Conservation (phyloP, 2,888 invertebrate species). For the Oxyteleia sp. region DNA sequence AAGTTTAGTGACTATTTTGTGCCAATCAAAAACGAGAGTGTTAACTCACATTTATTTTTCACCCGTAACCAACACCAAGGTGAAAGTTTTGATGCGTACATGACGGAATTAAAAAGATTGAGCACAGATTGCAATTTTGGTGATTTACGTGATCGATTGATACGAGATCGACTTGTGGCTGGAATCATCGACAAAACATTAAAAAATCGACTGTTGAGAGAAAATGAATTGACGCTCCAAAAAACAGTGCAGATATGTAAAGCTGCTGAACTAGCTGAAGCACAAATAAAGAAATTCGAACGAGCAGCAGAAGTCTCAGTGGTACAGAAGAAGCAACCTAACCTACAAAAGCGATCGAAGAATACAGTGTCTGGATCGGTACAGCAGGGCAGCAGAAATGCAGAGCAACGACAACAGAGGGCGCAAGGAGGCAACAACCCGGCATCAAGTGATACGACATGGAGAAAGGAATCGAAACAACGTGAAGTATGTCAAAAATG, state of each 20-base stretch:
- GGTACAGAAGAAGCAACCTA: conserved; percentile 5
- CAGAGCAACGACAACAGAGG: neutral
- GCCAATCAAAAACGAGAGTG: conserved; percentile 69
- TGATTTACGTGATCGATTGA: conserved; percentile 71
- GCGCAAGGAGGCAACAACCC: neutral
- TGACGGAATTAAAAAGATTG: conserved; percentile 74
- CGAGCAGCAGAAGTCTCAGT: conserved; percentile 17
- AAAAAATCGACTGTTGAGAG: conserved; percentile 74
- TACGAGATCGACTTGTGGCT: conserved; percentile 75
- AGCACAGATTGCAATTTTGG: conserved; percentile 75
- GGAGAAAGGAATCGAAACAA: conserved; percentile 1
- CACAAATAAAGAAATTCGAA: conserved; percentile 61
- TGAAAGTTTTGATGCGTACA: conserved; percentile 74
- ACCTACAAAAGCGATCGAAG: neutral
- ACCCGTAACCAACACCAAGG: conserved; percentile 63
- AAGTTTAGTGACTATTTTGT: conserved; percentile 68
- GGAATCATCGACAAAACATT: conserved; percentile 70
- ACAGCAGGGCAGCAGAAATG: neutral
- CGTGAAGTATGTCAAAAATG: neutral
- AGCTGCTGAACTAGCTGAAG: conserved; percentile 69
- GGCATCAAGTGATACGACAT: neutral
- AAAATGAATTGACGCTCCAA: conserved; percentile 69
- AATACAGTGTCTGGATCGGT: neutral
- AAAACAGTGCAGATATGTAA: conserved; percentile 70
- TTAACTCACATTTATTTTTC: conserved; percentile 76